Conservation (phyloP, 2,888 invertebrate species). For the Parnassius smintheus region DNA sequence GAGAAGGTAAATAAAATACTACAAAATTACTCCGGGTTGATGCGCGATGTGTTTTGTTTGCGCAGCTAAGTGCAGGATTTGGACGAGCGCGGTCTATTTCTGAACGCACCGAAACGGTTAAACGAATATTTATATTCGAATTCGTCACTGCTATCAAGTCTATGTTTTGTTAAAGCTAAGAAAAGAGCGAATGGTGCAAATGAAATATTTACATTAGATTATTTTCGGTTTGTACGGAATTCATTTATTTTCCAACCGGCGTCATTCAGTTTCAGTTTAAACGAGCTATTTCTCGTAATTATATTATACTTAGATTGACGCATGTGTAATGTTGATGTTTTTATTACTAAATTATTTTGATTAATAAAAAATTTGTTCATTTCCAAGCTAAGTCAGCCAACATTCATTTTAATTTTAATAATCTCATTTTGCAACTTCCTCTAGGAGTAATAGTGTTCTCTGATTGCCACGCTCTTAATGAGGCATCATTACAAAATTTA, state of each 20-base stretch:
- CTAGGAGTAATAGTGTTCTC: too few relatives aligned
- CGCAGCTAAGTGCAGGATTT: constrained; percentile 46
- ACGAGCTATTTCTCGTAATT: constrained; percentile 69
- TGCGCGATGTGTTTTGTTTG: constrained; percentile 62
- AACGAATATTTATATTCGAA: constrained; percentile 69
- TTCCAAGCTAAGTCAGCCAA: too few relatives aligned
- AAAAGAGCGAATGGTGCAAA: constrained; percentile 58
- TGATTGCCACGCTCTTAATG: too few relatives aligned
- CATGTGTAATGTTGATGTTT: constrained; percentile 56
- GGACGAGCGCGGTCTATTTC: constrained; percentile 57
- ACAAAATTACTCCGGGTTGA: constrained; percentile 56
- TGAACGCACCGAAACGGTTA: constrained; percentile 47
- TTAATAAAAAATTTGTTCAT: too few relatives aligned
- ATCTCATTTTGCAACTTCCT: too few relatives aligned
- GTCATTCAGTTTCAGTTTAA: constrained; percentile 65
- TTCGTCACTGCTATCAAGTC: constrained; percentile 64
- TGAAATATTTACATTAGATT: constrained; percentile 70
- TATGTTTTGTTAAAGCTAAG: constrained; percentile 69
- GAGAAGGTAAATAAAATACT: constrained; percentile 75
- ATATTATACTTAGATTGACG: constrained; percentile 67
- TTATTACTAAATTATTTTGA: constrained; percentile 24
- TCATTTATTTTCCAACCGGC: constrained; percentile 65
- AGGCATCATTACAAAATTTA: too few relatives aligned
- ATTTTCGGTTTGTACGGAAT: constrained; percentile 57
- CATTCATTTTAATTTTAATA: too few relatives aligned